phyloP scores from a whole-genome alignment of 2,113 vertebrate genomes.

The Pygathrix nemaeus region DNA sequence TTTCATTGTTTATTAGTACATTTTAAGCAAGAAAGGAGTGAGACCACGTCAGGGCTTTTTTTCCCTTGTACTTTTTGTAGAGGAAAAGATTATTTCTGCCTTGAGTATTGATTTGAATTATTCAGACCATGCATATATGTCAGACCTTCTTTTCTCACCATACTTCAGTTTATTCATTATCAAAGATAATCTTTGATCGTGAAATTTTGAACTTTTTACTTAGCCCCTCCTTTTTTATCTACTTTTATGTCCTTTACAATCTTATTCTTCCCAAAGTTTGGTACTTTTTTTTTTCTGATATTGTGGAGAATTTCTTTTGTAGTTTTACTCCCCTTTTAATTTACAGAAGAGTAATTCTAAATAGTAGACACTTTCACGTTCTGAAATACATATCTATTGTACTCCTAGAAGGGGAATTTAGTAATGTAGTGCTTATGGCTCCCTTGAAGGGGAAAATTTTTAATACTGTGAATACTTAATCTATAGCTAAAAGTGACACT shows the following conservation, averaged over 20 bases:
- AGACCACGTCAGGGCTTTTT: neutral
- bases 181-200: slow-evolving; percentile 4
- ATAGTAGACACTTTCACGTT: neutral
- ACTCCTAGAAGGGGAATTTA: slow-evolving; percentile 13
- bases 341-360: slow-evolving; percentile 36
- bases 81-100: slow-evolving; percentile 13
- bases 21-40: slow-evolving; percentile 15
- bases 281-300: slow-evolving; percentile 27
- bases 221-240: neutral
- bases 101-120: slow-evolving; percentile 37
- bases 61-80: neutral
- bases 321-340: slow-evolving; percentile 29
- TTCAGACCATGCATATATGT: slow-evolving; percentile 14
- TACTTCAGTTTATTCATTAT: slow-evolving; percentile 22
- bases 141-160: neutral
- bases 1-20: slow-evolving; percentile 36
- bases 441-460: slow-evolving; percentile 34
- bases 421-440: neutral
- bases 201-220: slow-evolving; percentile 38
- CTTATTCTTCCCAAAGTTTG: neutral
- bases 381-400: neutral
- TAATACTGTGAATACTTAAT: slow-evolving; percentile 39
- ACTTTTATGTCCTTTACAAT: slow-evolving; percentile 20
- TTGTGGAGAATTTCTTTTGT: neutral
- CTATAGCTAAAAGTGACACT: neutral